Base-by-base conservation (phyloP, 2,113 vertebrate genomes). In the Glareola pratincola region DNA sequence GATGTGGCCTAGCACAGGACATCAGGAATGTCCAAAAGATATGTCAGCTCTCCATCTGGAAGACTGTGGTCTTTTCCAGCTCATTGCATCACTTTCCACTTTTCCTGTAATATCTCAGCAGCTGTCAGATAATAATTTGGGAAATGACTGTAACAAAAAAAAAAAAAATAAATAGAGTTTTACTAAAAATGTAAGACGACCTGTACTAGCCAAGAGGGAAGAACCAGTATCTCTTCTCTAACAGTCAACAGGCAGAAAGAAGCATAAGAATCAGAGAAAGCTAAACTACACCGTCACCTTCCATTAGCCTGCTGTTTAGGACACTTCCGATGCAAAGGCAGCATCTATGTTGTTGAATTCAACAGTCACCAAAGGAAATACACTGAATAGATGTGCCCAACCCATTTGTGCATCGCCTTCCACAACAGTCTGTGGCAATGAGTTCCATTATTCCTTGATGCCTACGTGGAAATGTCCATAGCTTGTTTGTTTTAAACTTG, bases 401-500 rank as follows among this genome's bases (percentile, higher is more conserved):
- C 14, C 7, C 30, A 43, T 66, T 64, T n/a, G 23, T 14, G 43
- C 43, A 54, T 24, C 3, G 6, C 45, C 64, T 75, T 85, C 80
- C 57, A 81, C 32, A 71, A 39, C 5, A 6, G 39, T 59, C 39
- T 85, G 47, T 64, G 80, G 60, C 60, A 72, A 79, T 12, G 53
- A 85, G 24, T 71, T 91, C 81, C 91, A 85, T 90, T 87, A 85
- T 79, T 85, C 90, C 68, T 79, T 72, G 45, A 79, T 68, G 92
- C 27, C 48, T 94, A 78, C 2, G 1, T 94, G 90, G 53, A 94
- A 93, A 95, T 82, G 22, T 71, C 66, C 32, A 21, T 57, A 86
- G 34, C 13, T 82, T 78, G 48, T 91, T 89, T 96, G 62, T 78
- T 96, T 94, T 90, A 95, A 95, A 79, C 37, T n/a, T 72, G 56